A percentile compares a stretch with the other conserved stretches of the same genome.
These are phyloP conservation scores for Nothura maculosa DNA, from an alignment of 2,797 vertebrate species.

Conservation along the genomic window DNA sequence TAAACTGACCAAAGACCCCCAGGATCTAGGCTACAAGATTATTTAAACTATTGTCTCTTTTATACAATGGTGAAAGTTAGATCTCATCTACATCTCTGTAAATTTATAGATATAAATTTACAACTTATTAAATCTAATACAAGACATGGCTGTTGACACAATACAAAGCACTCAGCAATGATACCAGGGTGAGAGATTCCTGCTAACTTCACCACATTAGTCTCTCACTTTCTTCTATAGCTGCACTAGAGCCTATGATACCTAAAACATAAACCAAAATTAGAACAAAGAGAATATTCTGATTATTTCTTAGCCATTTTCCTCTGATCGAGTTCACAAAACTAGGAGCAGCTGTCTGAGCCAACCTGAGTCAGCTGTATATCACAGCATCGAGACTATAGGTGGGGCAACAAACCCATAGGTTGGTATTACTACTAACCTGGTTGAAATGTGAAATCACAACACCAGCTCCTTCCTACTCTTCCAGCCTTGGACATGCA, in stretches of 20 bases:
- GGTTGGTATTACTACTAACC: fast-evolving
- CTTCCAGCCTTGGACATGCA: fast-evolving
- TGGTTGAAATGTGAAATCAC: fast-evolving
- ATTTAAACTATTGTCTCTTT: background rate
- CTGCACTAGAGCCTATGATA: background rate
- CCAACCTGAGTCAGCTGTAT: background rate
- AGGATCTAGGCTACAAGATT: background rate
- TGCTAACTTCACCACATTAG: background rate
- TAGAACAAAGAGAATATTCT: background rate
- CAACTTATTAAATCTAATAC: fast-evolving
- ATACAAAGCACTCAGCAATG: fast-evolving
- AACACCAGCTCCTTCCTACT: background rate
- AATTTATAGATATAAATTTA: fast-evolving
- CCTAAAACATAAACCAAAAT: background rate
- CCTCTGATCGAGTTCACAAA: background rate
- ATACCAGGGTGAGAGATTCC: background rate
- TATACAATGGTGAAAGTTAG: background rate
- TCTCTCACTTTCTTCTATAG: background rate
- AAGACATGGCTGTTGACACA: background rate
- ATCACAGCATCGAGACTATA: background rate
- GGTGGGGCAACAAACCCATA: background rate
- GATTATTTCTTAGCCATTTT: no score
- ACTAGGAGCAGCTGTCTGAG: background rate
- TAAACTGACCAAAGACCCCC: background rate
- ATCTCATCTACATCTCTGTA: background rate